Conservation (phyloP, 92 coral and sea anemone species). For the Diadumene lineata region DNA sequence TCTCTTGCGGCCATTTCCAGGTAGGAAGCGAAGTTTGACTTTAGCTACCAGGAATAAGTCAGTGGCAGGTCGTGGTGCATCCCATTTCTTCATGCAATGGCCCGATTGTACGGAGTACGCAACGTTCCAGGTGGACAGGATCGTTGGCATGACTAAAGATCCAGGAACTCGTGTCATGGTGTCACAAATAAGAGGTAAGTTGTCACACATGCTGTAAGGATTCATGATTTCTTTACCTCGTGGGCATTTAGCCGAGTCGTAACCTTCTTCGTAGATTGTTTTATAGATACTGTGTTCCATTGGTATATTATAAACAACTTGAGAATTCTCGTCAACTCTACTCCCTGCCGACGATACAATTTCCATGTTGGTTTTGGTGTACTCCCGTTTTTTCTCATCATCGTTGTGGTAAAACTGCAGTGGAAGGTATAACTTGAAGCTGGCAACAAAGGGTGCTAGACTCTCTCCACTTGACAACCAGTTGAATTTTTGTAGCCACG, state of each 20-base stretch:
- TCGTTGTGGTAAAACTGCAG: neutral
- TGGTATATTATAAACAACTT: conserved; percentile 12
- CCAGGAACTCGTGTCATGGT: conserved; percentile 24
- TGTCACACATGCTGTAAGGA: conserved; percentile 53
- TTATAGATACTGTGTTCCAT: neutral
- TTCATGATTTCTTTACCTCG: conserved; percentile 20
- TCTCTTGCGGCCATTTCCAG: conserved; percentile 14
- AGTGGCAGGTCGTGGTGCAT: conserved; percentile 56
- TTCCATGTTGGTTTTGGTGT: conserved; percentile 11
- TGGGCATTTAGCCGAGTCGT: conserved; percentile 1
- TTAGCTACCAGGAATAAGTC: conserved; percentile 29
- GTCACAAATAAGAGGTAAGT: conserved; percentile 47
- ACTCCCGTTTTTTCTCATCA: neutral
- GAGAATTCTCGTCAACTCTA: neutral
- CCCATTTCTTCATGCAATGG: conserved; percentile 17
- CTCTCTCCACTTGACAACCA: conserved; percentile 26
- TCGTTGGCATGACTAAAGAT: conserved; percentile 33
- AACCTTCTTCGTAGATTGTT: conserved; percentile 34
- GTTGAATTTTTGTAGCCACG: conserved; percentile 24
- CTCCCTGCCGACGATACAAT: conserved; percentile 24
- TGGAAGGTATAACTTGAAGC: conserved; percentile 26
- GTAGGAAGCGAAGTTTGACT: conserved; percentile 47
- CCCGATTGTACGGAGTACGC: conserved; percentile 25
- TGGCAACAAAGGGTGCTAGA: conserved; percentile 23
- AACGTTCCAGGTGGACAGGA: conserved; percentile 49